Base-by-base conservation (phyloP, 2,113 vertebrate species). In the Callospermophilus lateralis region DNA sequence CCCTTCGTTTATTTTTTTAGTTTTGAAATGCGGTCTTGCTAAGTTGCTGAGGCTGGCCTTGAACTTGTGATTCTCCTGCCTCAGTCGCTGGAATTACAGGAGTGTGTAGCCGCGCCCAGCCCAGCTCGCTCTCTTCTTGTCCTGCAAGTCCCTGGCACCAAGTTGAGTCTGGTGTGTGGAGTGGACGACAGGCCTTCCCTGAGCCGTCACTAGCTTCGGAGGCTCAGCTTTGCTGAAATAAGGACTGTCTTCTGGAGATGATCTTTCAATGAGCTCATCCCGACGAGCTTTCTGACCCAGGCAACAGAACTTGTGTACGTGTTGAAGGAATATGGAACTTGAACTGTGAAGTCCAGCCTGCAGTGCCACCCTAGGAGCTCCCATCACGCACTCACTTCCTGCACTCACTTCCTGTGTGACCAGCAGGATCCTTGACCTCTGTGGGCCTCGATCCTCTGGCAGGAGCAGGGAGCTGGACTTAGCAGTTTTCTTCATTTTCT, bases 71-170 rank as follows among this genome's bases (percentile, higher is more conserved):
- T 58, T 58, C 19, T 58, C 55, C 19, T 58, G 55, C 55, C 20
- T 58, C 20, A 58, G 55, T 22, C 2, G 16, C 51, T 53, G 51
- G 15, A 53, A 53, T 53, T 53, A 53, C 15, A 53, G 51, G 16
- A 53, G 51, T 16, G 51, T 16, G 15, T 4, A 3, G 3, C 51
- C 51, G 15, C 15, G 7, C 15, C 58, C 58, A 61, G 24, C 6
- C 58, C 58, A 61, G 22, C 51, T 15, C n/a, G 6, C 32, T 0
- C 32, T 0, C 1, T 17, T 16, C 11, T 4, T 51, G 48, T 30
- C 53, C 67, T 45, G 19, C 13, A 72, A 42, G 28, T 17, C 74
- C 80, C n/a, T 63, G 1, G 45, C 16, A 85, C 4, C n/a, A 84
- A 34, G 15, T 42, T 58, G 37, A 65, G 24, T 84, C 39, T 53